Conservation (phyloP, 2,797 vertebrate genomes). For the Neomorphus geoffroyi region DNA sequence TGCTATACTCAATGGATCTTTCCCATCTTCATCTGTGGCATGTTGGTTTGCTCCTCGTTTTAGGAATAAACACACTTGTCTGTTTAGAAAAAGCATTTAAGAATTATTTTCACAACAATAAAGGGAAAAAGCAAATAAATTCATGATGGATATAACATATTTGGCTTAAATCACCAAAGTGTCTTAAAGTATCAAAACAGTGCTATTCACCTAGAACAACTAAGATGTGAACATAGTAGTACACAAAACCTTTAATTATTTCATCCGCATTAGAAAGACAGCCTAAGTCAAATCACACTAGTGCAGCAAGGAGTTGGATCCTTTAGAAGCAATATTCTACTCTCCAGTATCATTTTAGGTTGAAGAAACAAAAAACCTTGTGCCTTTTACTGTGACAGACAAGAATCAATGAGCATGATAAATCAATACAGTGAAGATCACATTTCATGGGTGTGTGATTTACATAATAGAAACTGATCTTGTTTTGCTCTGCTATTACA, state of each 20-base stretch:
- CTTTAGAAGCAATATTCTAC: background rate
- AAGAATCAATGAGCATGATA: background rate
- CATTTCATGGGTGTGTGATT: background rate
- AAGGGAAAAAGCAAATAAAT: background rate
- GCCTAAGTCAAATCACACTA: background rate
- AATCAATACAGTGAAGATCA: background rate
- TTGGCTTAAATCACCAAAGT: background rate
- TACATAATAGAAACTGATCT: background rate
- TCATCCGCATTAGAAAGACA: background rate
- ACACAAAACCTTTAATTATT: background rate
- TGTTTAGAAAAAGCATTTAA: slow-evolving; percentile 59
- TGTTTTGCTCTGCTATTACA: background rate
- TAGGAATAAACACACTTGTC: slow-evolving; percentile 97
- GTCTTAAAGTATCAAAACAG: background rate
- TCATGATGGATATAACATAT: background rate
- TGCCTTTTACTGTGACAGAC: background rate
- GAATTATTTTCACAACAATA: background rate
- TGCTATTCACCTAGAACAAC: background rate
- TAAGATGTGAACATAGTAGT: background rate
- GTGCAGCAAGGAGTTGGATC: background rate
- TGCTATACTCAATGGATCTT: slow-evolving; percentile 91
- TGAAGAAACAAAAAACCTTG: background rate
- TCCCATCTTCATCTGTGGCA: slow-evolving; percentile 91
- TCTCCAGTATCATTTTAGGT: background rate
- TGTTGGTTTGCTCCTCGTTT: slow-evolving; percentile 98